Conservation (phyloP, 2,113 vertebrate genomes). For the Narcine bancroftii region DNA sequence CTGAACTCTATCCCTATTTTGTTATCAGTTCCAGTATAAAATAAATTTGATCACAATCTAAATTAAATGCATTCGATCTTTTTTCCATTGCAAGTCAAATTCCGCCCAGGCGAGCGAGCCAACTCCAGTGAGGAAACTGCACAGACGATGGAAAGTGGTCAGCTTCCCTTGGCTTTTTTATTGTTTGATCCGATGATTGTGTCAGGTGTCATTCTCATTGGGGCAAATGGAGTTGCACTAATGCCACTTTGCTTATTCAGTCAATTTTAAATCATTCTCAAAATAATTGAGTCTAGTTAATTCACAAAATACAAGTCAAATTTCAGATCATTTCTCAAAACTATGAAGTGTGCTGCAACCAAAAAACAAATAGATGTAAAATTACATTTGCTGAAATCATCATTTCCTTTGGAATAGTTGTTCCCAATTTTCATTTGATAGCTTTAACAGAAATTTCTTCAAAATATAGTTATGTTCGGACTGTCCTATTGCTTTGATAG, state of each 20-base stretch:
- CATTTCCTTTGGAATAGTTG: neutral
- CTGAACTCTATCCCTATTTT: neutral
- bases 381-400: neutral
- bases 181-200: neutral
- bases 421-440: neutral
- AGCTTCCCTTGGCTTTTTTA: neutral
- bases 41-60: neutral
- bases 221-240: neutral
- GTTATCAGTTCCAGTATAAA: neutral
- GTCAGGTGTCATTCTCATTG: neutral
- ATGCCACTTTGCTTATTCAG: neutral
- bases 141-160: neutral
- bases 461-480: neutral
- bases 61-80: neutral
- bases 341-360: neutral
- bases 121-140: neutral
- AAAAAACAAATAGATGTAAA: neutral
- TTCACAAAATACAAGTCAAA: neutral
- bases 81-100: neutral
- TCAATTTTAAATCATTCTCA: conserved; percentile 14
- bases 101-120: neutral
- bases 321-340: neutral
- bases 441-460: neutral
- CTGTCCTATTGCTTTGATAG: neutral
- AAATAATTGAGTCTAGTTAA: neutral